Evolutionary conservation across 2,797 vertebrate species (phyloP), one percentile per base, ranked within the genome.

Genomic region (Sebastes kiyomatsui): DNA sequence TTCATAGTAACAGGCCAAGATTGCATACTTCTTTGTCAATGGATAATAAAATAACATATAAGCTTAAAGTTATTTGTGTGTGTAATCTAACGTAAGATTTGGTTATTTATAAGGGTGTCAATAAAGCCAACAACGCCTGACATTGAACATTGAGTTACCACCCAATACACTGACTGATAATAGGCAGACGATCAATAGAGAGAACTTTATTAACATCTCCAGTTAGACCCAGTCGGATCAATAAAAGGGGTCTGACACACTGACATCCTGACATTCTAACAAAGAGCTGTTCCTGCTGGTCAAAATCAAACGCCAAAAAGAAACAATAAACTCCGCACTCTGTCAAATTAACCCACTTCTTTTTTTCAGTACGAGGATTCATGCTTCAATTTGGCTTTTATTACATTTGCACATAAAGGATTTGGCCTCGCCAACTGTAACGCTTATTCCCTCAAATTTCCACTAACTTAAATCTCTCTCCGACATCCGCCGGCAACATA

Each of bases 121-220:
- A 69, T 80, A 79, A 90, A 85, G 74, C 33, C 35, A 11, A 33
- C 30, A 35, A 25, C 1, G 6, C 52, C 85, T 88, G 88, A 92
- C 90, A 81, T 77, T 83, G 77, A 87, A 86, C 84, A 92, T 69
- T 86, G 82, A 85, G 61, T 75, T 76, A 76, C 18, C 67, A 27
- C 77, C 83, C 75, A 38, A 75, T 85, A 61, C 67, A 86, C 64
- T 55, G 88, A 90, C 77, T 83, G 84, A 89, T 91, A 91, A 93
- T 66, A 84, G 86, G 74, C 75, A 84, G 78, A 59, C 71, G 32
- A 90, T 95, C 93, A 88, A 94, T 94, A 74, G 28, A 67, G 56
- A 84, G 77, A 42, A 90, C 87, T 92, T 92, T 94, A 95, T 95
- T 90, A 94, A 80, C 84, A 79, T 83, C 87, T 88, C 70, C 80